Evolutionary conservation across 2,797 vertebrate genomes (phyloP).

Genomic region (Mastacembelus armatus): DNA sequence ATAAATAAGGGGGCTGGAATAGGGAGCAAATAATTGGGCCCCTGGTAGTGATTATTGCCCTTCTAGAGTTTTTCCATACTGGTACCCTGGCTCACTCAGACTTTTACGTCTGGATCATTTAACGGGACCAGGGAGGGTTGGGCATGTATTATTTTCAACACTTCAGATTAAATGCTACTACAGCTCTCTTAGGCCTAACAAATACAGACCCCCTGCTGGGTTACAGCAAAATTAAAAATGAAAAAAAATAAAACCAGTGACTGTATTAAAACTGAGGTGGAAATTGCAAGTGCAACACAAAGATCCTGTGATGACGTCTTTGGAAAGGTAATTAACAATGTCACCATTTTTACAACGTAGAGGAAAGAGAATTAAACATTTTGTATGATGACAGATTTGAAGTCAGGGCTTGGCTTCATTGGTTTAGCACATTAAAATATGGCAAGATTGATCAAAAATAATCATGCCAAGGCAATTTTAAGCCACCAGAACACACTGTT

Average conservation of each 20-base stretch:
- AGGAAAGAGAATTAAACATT: constrained; percentile 61
- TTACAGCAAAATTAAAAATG: constrained; percentile 62
- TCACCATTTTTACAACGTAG: constrained; percentile 58
- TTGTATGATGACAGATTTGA: constrained; percentile 60
- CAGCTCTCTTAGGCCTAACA: constrained; percentile 62
- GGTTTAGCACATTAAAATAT: constrained; percentile 58
- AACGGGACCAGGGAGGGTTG: constrained; percentile 63
- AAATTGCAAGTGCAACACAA: constrained; percentile 60
- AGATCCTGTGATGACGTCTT: constrained; percentile 68
- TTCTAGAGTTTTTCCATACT: constrained; percentile 66
- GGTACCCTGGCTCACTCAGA: constrained; percentile 63
- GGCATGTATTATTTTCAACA: constrained; percentile 75
- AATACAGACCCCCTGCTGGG: constrained; percentile 66
- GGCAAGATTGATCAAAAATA: constrained; percentile 25
- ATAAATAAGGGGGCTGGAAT: constrained; percentile 51
- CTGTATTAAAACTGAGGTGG: constrained; percentile 52
- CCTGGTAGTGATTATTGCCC: no score
- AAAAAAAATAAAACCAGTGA: constrained; percentile 22
- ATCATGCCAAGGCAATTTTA: constrained; percentile 41
- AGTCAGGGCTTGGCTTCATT: constrained; percentile 56
- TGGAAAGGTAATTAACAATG: constrained; percentile 62
- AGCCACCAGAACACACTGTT: constrained; percentile 43
- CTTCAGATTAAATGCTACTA: constrained; percentile 70
- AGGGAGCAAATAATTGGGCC: constrained; percentile 60
- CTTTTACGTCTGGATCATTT: constrained; percentile 66